phyloP scores from a whole-genome alignment of 2,113 vertebrate species.

The Phalacrocorax pelagicus region DNA sequence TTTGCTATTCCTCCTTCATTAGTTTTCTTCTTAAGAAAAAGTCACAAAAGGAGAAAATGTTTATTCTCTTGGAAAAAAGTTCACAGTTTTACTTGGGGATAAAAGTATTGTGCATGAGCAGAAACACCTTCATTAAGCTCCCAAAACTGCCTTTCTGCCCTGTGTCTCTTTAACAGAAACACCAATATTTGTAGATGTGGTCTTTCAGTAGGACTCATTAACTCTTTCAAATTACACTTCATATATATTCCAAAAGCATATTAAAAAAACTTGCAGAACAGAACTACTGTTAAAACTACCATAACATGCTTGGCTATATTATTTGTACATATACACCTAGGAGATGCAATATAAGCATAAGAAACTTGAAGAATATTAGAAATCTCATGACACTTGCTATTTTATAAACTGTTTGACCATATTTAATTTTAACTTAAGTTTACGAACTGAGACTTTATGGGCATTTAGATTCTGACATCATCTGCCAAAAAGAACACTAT shows the following conservation, averaged over 20 bases:
- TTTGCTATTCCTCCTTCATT: neutral
- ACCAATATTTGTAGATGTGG: neutral
- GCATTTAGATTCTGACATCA: neutral
- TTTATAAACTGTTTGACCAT: neutral
- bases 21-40: neutral
- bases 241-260: neutral
- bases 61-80: neutral
- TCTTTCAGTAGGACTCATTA: neutral
- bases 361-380: neutral
- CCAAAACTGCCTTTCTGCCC: neutral
- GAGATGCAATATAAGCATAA: neutral
- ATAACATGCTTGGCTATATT: neutral
- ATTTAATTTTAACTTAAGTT: neutral
- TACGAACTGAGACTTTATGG: neutral
- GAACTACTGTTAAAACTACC: neutral
- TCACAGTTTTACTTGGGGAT: neutral
- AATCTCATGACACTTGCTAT: neutral
- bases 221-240: neutral
- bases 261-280: neutral
- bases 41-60: neutral
- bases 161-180: neutral
- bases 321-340: neutral
- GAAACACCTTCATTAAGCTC: neutral
- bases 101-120: neutral
- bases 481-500: neutral